Evolutionary conservation across 1,140 invertebrate genomes (phyloP).

Genomic region (Ptiloglossa arizonensis): DNA sequence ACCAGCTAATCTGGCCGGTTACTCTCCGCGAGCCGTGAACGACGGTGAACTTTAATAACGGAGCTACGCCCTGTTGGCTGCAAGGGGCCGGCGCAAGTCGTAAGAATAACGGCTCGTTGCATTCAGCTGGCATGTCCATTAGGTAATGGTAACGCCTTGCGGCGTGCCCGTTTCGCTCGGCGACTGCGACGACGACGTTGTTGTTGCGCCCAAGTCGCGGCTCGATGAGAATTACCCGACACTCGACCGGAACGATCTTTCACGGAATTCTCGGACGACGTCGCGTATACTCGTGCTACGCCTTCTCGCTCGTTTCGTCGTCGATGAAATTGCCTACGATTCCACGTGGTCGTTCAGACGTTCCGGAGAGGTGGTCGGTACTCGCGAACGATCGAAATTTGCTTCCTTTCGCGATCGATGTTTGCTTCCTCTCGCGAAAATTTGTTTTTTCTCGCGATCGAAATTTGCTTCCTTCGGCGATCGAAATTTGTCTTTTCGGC

Average conservation of each 20-base stretch:
- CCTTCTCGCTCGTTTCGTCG: background rate
- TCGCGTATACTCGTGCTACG: too few relatives aligned
- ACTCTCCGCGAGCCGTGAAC: slow-evolving; percentile 41
- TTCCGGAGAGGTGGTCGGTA: background rate
- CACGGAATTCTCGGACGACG: background rate
- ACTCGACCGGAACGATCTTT: background rate
- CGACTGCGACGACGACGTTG: background rate
- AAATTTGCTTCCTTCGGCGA: too few relatives aligned
- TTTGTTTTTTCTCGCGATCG: too few relatives aligned
- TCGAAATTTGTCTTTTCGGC: too few relatives aligned
- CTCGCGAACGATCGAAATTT: too few relatives aligned
- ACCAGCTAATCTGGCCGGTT: slow-evolving; percentile 42
- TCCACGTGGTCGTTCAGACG: background rate
- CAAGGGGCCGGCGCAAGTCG: slow-evolving; percentile 34
- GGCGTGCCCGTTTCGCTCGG: slow-evolving; percentile 19
- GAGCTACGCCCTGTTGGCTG: slow-evolving; percentile 38
- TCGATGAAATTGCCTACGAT: background rate
- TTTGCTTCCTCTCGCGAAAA: too few relatives aligned
- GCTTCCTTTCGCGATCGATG: too few relatives aligned
- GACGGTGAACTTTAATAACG: slow-evolving; percentile 50
- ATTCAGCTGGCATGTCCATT: slow-evolving; percentile 54
- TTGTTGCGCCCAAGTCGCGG: slow-evolving; percentile 8
- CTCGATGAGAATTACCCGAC: background rate
- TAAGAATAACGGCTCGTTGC: slow-evolving; percentile 65
- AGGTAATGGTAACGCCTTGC: slow-evolving; percentile 50